A percentile compares a stretch with the other conserved stretches of the same genome.
These are phyloP conservation scores for Falcunculus frontatus DNA, from an alignment of 2,113 vertebrate species.

Conservation along the genomic window DNA sequence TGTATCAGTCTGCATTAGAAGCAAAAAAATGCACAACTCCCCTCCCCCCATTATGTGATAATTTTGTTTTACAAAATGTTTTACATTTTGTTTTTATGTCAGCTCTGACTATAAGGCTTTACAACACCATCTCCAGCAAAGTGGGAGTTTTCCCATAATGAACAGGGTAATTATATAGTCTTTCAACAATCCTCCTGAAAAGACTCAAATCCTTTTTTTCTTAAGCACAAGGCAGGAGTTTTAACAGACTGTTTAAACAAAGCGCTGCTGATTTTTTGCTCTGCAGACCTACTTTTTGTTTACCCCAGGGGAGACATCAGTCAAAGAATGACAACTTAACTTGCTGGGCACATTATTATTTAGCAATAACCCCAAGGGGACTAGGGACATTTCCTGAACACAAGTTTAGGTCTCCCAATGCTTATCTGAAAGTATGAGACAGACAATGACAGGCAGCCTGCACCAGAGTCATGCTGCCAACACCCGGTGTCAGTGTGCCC, in stretches of 20 bases:
- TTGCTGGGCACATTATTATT: background rate
- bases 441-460: background rate
- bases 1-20: background rate
- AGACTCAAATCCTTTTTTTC: background rate
- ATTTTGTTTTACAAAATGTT: too few species aligned
- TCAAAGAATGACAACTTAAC: background rate
- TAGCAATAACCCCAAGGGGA: background rate
- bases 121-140: background rate
- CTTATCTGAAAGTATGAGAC: background rate
- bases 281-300: background rate
- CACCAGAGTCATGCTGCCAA: background rate
- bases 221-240: background rate
- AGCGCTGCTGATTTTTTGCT: background rate
- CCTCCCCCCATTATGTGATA: background rate
- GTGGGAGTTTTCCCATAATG: background rate
- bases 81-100: background rate
- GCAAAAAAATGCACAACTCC: background rate
- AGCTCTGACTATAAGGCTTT: background rate
- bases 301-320: slow-evolving; percentile 18
- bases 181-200: slow-evolving; percentile 17
- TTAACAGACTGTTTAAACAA: slow-evolving; percentile 12
- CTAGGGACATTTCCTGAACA: slow-evolving; percentile 16
- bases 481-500: background rate
- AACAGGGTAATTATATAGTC: background rate
- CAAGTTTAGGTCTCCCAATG: background rate